phyloP scores from a whole-genome alignment of 2,113 vertebrate species.

The Paedocypris sp. region DNA sequence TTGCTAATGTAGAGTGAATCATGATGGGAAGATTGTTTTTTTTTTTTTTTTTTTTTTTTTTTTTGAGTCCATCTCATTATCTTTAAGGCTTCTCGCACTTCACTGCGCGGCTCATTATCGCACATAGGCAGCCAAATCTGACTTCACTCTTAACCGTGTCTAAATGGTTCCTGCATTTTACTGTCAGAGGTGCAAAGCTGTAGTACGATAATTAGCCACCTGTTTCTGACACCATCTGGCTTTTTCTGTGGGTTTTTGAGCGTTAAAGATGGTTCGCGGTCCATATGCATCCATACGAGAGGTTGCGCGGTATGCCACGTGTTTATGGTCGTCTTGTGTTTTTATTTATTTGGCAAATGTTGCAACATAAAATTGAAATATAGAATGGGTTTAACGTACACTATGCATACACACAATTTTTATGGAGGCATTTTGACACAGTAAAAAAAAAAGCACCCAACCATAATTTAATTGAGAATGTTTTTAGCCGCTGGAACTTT shows the following conservation, averaged over 20 bases:
- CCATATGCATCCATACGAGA: slow-evolving; percentile 12
- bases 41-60: too few relatives aligned
- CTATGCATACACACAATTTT: too few relatives aligned
- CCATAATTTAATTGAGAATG: too few relatives aligned
- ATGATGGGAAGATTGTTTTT: too few relatives aligned
- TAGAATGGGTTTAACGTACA: too few relatives aligned
- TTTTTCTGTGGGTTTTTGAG: slow-evolving; percentile 27
- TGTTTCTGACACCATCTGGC: slow-evolving; percentile 38
- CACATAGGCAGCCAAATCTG: slow-evolving; percentile 18
- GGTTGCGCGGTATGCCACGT: neutral
- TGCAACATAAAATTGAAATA: too few relatives aligned
- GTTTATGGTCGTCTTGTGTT: neutral
- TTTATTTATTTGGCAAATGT: neutral
- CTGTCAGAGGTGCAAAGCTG: slow-evolving; percentile 34
- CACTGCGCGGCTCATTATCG: slow-evolving; percentile 53
- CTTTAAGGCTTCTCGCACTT: slow-evolving; percentile 53
- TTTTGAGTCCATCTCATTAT: slow-evolving; percentile 49
- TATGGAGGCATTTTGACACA: too few relatives aligned
- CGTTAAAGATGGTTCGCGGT: slow-evolving; percentile 17
- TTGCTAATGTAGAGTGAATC: too few relatives aligned
- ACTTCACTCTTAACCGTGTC: slow-evolving; percentile 24
- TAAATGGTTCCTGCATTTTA: slow-evolving; percentile 28
- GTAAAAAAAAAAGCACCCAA: too few relatives aligned
- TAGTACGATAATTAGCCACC: slow-evolving; percentile 38
- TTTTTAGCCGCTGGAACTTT: too few relatives aligned